Percentiles rank a stretch among this genome's conserved stretches.
Evolutionary conservation across 2,113 vertebrate genomes (phyloP).

Genomic region (Chitala chitala): DNA sequence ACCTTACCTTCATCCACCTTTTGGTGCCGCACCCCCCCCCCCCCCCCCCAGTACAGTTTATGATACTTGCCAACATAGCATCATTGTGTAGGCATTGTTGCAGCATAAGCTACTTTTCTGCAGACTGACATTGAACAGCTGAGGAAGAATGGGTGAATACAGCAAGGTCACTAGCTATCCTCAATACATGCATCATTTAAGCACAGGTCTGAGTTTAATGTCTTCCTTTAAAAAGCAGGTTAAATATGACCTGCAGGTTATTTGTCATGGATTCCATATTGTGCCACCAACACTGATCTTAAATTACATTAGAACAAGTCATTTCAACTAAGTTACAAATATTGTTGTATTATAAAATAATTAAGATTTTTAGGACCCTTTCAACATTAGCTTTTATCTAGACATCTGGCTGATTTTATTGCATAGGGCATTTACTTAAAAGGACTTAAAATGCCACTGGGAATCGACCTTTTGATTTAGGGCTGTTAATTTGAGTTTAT

Average conservation of each 20-base stretch:
- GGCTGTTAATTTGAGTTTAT: background rate
- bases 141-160: background rate
- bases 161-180: background rate
- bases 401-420: background rate
- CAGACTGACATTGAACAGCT: background rate
- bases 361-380: background rate
- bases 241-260: background rate
- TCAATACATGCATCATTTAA: background rate
- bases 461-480: background rate
- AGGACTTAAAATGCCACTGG: background rate
- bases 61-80: background rate
- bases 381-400: background rate
- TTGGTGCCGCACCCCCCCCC: conserved; percentile 21
- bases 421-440: background rate
- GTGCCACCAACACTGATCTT: background rate
- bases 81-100: background rate
- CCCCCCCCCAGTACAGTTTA: background rate
- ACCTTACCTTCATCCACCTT: conserved; percentile 11
- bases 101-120: background rate
- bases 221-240: background rate
- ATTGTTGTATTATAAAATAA: too few species aligned
- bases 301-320: background rate
- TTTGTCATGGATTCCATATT: background rate
- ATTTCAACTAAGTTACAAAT: background rate
- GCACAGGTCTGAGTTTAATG: background rate